A percentile compares a stretch with the other conserved stretches of the same genome.
Evolutionary conservation across 2,888 invertebrate species (phyloP).

Genomic region (Clepsis dumicolana): DNA sequence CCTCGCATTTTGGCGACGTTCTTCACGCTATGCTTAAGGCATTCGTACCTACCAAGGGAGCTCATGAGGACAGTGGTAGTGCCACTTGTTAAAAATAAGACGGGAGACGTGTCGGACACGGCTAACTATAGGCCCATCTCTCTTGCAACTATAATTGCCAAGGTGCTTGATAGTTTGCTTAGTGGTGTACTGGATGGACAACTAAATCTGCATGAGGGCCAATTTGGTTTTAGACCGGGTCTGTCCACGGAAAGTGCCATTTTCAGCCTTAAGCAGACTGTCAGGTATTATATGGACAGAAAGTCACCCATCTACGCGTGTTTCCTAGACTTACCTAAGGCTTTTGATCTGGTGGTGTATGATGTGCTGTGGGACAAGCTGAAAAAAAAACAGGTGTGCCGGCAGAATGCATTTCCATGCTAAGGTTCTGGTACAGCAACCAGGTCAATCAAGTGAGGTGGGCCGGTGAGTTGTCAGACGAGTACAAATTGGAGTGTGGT

Average conservation of each 20-base stretch:
- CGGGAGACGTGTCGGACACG: constrained; percentile 5
- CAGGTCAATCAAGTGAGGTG: constrained; percentile 30
- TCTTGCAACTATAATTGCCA: constrained; percentile 13
- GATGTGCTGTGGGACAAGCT: not conserved
- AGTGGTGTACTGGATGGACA: not conserved
- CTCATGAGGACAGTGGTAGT: constrained; percentile 6
- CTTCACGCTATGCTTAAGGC: not conserved
- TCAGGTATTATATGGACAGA: constrained; percentile 29
- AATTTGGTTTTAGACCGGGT: constrained; percentile 17
- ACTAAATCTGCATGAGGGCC: constrained; percentile 17
- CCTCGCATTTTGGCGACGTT: not conserved
- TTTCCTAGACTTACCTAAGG: constrained; percentile 30
- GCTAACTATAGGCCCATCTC: constrained; percentile 15
- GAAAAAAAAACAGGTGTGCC: constrained; percentile 7
- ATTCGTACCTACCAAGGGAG: not conserved
- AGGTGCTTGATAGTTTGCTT: constrained; percentile 20
- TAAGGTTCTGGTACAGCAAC: constrained; percentile 27
- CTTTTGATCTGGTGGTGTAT: constrained; percentile 14
- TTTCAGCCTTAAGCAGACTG: constrained; percentile 16
- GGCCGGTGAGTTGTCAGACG: constrained; percentile 18
- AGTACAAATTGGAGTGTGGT: constrained; percentile 30
- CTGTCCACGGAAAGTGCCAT: constrained; percentile 11
- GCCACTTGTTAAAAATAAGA: constrained; percentile 17
- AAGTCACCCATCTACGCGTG: constrained; percentile 28
- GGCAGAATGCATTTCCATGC: not conserved